phyloP scores from a whole-genome alignment of 2,888 invertebrate genomes.

The Agriopis aurantiaria region DNA sequence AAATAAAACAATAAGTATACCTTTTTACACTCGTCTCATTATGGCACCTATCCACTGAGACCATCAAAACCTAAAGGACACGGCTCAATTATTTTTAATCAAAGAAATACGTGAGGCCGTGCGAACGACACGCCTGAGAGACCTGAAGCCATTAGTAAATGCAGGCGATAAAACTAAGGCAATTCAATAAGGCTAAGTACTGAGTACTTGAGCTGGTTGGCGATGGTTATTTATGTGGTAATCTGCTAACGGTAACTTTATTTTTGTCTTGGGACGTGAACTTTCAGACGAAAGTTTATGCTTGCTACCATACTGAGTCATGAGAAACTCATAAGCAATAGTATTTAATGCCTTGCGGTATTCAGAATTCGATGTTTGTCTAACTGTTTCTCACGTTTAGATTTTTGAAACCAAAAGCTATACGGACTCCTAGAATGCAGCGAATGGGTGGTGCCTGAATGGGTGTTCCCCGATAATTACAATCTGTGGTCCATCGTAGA shows the following conservation, averaged over 20 bases:
- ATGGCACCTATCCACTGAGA: too few relatives aligned
- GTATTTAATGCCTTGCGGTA: not conserved
- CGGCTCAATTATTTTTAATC: slow-evolving; percentile 29
- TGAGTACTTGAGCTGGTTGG: slow-evolving; percentile 28
- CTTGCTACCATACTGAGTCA: not conserved
- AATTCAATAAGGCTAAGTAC: slow-evolving; percentile 55
- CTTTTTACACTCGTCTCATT: too few relatives aligned
- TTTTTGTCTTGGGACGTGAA: slow-evolving; percentile 14
- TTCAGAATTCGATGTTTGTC: too few relatives aligned
- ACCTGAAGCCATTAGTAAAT: slow-evolving; percentile 58
- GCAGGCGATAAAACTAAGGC: slow-evolving; percentile 56
- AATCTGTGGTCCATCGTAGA: too few relatives aligned
- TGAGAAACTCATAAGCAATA: not conserved
- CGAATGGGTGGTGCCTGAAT: too few relatives aligned
- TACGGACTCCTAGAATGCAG: too few relatives aligned
- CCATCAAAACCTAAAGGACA: not conserved
- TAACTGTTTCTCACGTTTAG: too few relatives aligned
- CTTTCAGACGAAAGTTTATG: slow-evolving; percentile 2
- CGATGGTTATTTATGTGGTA: slow-evolving; percentile 37
- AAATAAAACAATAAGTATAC: too few relatives aligned
- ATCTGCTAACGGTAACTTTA: slow-evolving; percentile 39
- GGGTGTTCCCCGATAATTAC: too few relatives aligned
- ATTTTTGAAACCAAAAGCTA: too few relatives aligned
- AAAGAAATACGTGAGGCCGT: slow-evolving; percentile 42
- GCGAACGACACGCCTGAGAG: slow-evolving; percentile 37